Base-by-base conservation (phyloP, 2,113 vertebrate genomes). In the Protobothrops flavoviridis region DNA sequence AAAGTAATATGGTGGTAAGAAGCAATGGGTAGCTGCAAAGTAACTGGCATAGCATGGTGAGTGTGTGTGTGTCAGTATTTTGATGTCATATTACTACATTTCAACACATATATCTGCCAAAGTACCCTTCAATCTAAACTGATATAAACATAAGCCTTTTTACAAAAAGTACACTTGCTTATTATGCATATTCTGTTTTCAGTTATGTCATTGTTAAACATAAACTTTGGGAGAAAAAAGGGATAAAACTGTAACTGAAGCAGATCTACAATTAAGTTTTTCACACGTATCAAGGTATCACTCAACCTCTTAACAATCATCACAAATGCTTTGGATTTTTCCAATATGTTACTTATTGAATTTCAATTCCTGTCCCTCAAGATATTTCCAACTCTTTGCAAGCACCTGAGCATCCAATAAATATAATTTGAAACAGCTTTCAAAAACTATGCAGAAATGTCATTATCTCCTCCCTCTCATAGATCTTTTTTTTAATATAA, bases 181-280 rank as follows among this genome's bases (percentile, higher is more conserved):
- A 48, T 87, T 95, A 59, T 89, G 85, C 59, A 90, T 81, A 33
- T 85, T 7, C 15, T 74, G 24, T n/a, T 94, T 95, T 89, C 33
- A 91, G 85, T 26, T 57, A 17, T 24, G n/a, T 61, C 11, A n/a
- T 55, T 91, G 4, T 29, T 43, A 61, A 59, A n/a, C 23, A 15
- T 86, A 50, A 86, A 90, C 24, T 89, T 92, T 0, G 0, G 52
- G 5, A 0, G 0, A 53, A 53, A 91, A 74, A 17, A 45, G 21
- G 91, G 13, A 45, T 55, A 52, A 86, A 26, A 94, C 17, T n/a
- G 55, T 48, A 69, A 13, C 1, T 74, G 20, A 93, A 1, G 6
- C 26, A 55, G 43, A 26, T 4, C 8, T 94, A 23, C 88, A 0
- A n/a, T 29, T 52, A 92, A 26, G 20, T 93, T 94, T 94, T 88